Evolutionary conservation across 1,140 invertebrate species (phyloP), one percentile per base, ranked within the genome.

Genomic region (Diabrotica undecimpunctata): DNA sequence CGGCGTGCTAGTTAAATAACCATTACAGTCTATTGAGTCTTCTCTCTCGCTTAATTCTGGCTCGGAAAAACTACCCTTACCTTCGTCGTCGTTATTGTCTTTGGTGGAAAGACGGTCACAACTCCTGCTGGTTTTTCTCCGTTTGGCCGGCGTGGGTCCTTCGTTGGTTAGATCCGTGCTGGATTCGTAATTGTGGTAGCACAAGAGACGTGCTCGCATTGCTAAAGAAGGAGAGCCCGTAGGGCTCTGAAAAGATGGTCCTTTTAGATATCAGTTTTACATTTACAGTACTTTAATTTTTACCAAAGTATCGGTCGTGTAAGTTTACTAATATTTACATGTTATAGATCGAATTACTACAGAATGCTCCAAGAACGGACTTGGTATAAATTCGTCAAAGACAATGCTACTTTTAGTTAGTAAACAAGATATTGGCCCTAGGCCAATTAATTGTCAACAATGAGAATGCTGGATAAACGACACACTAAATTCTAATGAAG

Each of bases 1-100:
- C 11, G 84, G 84, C 5, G 84, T 86, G 67, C 84, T 85, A 7
- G 84, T 86, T 64, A 85, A 54, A 65, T 69, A 73, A 9, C 46
- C 37, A 46, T 54, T 64, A 54, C 14, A 50, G 11, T 46, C 38
- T n/a, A 10, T 11, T 50, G 54, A 14, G 25, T 54, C 60, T n/a
- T 52, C 62, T 6, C 12, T 54, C 8, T 35, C 25, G 13, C 57
- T 64, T 35, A 57, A 5, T 38, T 68, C 61, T 5, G 55, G 63
- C 38, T 66, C 64, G 11, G 58, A 64, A 10, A 9, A 57, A 39
- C 59, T 62, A 7, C 54, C 36, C 56, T 62, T 41, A 6, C 25
- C 10, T 11, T 59, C 51, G 36, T 66, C 54, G 11, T 52, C 14
- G 7, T 37, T 7, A 35, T 51, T n/a, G 11, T 38, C 11, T 36